phyloP scores from a whole-genome alignment of 2,113 vertebrate genomes.

The Daboia siamensis region DNA sequence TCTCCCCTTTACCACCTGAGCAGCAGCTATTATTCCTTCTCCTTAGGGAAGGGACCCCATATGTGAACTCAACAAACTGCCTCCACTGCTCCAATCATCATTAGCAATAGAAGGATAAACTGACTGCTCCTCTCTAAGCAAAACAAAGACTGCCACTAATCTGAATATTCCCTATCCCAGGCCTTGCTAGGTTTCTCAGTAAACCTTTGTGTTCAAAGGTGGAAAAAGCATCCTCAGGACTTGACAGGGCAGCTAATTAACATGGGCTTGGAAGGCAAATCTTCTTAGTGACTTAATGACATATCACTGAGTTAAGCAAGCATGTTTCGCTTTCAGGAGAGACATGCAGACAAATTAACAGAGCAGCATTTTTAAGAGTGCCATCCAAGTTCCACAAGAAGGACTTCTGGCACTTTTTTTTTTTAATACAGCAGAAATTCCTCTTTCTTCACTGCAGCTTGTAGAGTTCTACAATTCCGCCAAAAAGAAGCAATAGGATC shows the following conservation, averaged over 20 bases:
- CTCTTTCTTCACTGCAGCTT: conserved; percentile 42
- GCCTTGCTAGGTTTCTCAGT: conserved; percentile 60
- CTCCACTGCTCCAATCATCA: conserved; percentile 64
- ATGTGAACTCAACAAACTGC: conserved; percentile 53
- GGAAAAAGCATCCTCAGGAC: conserved; percentile 57
- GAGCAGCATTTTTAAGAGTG: conserved; percentile 33
- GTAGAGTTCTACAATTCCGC: not conserved
- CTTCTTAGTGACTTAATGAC: conserved; percentile 63
- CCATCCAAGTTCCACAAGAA: conserved; percentile 62
- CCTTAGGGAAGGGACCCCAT: conserved; percentile 60
- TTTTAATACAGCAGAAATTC: conserved; percentile 59
- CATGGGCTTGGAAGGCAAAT: conserved; percentile 58
- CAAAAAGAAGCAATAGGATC: not conserved
- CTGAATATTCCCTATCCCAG: conserved; percentile 59
- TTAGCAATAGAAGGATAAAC: conserved; percentile 67
- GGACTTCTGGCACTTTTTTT: conserved; percentile 32
- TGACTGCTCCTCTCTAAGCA: conserved; percentile 48
- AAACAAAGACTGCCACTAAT: conserved; percentile 54
- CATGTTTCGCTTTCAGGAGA: conserved; percentile 64
- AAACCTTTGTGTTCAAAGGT: conserved; percentile 57
- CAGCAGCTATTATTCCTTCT: conserved; percentile 59
- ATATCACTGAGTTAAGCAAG: conserved; percentile 64
- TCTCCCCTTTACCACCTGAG: conserved; percentile 56
- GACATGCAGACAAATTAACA: conserved; percentile 38
- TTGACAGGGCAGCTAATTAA: conserved; percentile 62